Base-by-base conservation (phyloP, 2,888 invertebrate species). In the Eumerus sabulonum region DNA sequence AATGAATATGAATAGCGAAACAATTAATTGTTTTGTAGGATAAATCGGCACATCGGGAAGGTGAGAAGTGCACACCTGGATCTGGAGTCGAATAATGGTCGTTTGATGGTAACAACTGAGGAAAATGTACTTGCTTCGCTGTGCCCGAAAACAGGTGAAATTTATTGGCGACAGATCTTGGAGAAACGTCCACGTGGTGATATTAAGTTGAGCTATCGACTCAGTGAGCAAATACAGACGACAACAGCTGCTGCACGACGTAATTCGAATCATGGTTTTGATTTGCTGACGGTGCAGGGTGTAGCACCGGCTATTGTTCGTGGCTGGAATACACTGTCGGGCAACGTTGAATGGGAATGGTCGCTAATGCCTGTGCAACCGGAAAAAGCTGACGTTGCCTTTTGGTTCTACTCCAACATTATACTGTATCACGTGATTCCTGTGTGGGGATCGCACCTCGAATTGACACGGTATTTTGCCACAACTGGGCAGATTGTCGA, bases 91-190 rank as follows among this genome's bases (percentile, higher is more conserved):
- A 91, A 92, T 17, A 92, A 93, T 50, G 94, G 94, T 85, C 93
- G 93, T 85, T 90, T 96, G 66, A 92, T 96, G 85, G 93, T 96
- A 19, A 95, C 94, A 19, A 96, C 96, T 0, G 93, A 95, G 84
- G 94, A 96, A 87, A 96, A 97, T 91, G 95, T 96, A 82, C 89
- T 97, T 74, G 96, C 96, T 76, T 94, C 95, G 66, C 87, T 97
- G 60, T 93, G 94, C 87, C 90, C 94, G 76, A 95, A 95, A 89
- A 93, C 93, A 84, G 95, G 95, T 90, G 88, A 89, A 40, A 83
- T 89, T 17, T 35, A 86, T 5, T 97, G 97, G 96, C 92, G 97
- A 66, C 94, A 96, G 87, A 92, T 96, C 54, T 90, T 97, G 59
- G 97, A 97, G 83, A 86, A 85, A 12, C 86, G 90, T 11, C 88